A percentile compares a stretch with the other conserved stretches of the same genome.
phyloP scores from a whole-genome alignment of 2,888 invertebrate genomes.

The Oscheius sp. region DNA sequence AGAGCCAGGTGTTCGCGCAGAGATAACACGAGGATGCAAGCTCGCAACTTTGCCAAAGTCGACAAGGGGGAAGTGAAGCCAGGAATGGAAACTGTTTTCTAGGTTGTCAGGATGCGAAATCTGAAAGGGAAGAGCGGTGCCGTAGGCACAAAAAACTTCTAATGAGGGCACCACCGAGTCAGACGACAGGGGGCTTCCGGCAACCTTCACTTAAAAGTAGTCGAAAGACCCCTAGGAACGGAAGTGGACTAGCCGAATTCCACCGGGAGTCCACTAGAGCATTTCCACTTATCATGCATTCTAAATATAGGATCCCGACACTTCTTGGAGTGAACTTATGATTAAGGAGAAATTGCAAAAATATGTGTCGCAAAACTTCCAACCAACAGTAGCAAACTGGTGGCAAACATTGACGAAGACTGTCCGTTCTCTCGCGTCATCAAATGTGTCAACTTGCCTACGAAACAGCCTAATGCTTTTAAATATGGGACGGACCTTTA shows the following conservation, averaged over 20 bases:
- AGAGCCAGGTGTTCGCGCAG: conserved; percentile 18
- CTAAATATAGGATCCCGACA: conserved; percentile 1
- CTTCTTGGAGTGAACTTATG: too few species aligned
- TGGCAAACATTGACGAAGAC: background rate
- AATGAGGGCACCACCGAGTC: background rate
- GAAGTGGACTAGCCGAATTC: conserved; percentile 17
- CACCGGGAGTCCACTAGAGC: conserved; percentile 22
- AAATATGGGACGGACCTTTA: too few species aligned
- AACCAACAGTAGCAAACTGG: too few species aligned
- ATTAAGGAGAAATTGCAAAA: too few species aligned
- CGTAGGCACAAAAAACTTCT: background rate
- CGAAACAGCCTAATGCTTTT: background rate
- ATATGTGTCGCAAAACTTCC: too few species aligned
- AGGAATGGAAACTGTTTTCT: too few species aligned
- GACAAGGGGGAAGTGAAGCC: too few species aligned
- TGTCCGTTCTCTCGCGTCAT: background rate
- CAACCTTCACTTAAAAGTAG: conserved; percentile 5
- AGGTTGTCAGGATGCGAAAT: background rate
- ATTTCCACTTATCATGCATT: conserved; percentile 21
- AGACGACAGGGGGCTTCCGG: conserved; percentile 17
- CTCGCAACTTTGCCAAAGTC: too few species aligned
- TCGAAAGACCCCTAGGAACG: conserved; percentile 1
- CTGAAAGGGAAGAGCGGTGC: background rate
- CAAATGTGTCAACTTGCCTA: background rate
- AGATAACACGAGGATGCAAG: background rate